These are phyloP conservation scores for Trilocha varians DNA, from an alignment of 2,888 invertebrate species.

Conservation along the genomic window DNA sequence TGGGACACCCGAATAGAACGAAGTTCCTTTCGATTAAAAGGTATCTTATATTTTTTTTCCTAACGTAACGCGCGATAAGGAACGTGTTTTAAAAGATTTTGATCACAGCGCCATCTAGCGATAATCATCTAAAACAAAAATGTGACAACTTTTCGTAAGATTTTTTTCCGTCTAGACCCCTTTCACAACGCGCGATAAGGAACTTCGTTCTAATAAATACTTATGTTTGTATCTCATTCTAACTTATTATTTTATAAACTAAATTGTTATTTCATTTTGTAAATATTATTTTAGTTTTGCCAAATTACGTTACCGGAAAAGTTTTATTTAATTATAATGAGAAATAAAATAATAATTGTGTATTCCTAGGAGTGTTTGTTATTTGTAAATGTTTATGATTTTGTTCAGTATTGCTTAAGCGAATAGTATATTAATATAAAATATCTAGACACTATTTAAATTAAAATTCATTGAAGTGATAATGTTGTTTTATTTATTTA, in stretches of 20 bases:
- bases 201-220: too few relatives aligned
- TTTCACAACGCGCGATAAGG: too few relatives aligned
- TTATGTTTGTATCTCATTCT: constrained; percentile 23
- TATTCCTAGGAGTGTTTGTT: constrained; percentile 43
- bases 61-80: too few relatives aligned
- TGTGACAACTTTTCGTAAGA: too few relatives aligned
- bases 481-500: constrained; percentile 3
- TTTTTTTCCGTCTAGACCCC: too few relatives aligned
- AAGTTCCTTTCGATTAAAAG: too few relatives aligned
- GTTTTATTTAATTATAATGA: constrained; percentile 18
- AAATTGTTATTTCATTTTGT: constrained; percentile 34
- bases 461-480: constrained; percentile 26
- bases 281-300: constrained; percentile 54
- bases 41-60: too few relatives aligned
- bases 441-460: constrained; percentile 57
- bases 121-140: too few relatives aligned
- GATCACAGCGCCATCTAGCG: too few relatives aligned
- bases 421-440: constrained; percentile 60
- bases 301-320: constrained; percentile 50
- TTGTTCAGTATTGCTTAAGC: constrained; percentile 69
- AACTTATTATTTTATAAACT: constrained; percentile 12
- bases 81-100: too few relatives aligned
- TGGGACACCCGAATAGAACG: too few relatives aligned
- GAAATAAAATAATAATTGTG: constrained; percentile 33
- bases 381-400: constrained; percentile 67